Evolutionary conservation across 2,888 invertebrate species (phyloP).

Genomic region (Abrostola triplasia): DNA sequence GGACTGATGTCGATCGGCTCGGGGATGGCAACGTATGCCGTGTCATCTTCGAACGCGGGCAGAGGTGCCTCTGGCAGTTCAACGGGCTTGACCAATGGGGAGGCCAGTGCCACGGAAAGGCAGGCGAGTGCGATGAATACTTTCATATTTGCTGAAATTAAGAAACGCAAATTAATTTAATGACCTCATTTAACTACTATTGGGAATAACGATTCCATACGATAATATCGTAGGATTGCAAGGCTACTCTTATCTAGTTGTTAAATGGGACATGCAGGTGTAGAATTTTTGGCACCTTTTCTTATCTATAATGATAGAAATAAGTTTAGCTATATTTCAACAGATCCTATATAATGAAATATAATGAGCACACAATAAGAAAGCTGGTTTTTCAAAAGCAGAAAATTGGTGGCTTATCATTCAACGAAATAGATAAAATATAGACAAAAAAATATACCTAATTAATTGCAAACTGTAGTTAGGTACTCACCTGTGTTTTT

Average conservation of each 20-base stretch:
- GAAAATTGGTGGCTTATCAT: too few species aligned
- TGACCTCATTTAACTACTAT: background rate
- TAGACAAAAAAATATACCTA: background rate
- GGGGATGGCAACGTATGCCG: conserved; percentile 12
- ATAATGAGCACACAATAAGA: too few species aligned
- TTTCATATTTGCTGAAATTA: conserved; percentile 75
- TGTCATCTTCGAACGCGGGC: conserved; percentile 34
- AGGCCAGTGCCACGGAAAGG: conserved; percentile 68
- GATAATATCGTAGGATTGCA: too few species aligned
- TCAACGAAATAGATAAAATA: too few species aligned
- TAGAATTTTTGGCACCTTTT: too few species aligned
- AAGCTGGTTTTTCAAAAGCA: too few species aligned
- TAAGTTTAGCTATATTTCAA: too few species aligned
- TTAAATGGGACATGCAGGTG: too few species aligned
- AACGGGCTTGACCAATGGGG: conserved; percentile 48
- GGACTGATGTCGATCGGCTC: conserved; percentile 46
- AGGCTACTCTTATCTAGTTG: too few species aligned
- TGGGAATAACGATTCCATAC: too few species aligned
- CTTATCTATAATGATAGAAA: too few species aligned
- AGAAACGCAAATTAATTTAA: conserved; percentile 12
- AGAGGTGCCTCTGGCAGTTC: conserved; percentile 39
- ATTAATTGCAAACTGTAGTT: background rate
- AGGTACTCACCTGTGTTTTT: conserved; percentile 64
- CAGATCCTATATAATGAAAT: too few species aligned
- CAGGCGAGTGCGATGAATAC: conserved; percentile 70